Evolutionary conservation across 2,797 vertebrate species (phyloP).

Genomic region (Eospalax fontanierii): DNA sequence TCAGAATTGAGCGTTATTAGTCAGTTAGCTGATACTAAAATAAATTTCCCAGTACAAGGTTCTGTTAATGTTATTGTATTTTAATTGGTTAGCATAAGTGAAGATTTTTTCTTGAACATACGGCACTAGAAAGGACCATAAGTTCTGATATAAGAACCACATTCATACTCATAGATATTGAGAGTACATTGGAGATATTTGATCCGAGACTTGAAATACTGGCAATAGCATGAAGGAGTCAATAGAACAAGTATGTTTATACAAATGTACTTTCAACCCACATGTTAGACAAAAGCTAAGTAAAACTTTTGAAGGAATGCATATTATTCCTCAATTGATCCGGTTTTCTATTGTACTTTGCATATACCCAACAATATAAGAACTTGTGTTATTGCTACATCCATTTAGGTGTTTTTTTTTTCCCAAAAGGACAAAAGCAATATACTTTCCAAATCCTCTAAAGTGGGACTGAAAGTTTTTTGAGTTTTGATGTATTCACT

Average conservation of each 20-base stretch:
- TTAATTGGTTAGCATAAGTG: not conserved
- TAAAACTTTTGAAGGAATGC: constrained; percentile 1
- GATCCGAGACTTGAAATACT: constrained; percentile 15
- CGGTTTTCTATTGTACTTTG: not conserved
- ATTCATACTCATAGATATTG: not conserved
- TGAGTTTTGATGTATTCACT: not conserved
- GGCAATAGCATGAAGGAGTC: not conserved
- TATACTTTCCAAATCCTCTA: not conserved
- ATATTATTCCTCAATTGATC: not conserved
- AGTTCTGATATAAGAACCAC: not conserved
- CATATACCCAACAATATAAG: not conserved
- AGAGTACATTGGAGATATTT: not conserved
- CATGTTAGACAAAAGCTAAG: not conserved
- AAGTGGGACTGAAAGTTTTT: not conserved
- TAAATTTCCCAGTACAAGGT: constrained; percentile 14
- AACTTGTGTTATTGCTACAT: not conserved
- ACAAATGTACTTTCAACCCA: not conserved
- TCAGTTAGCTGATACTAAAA: not conserved
- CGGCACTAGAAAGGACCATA: not conserved
- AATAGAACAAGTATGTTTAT: not conserved
- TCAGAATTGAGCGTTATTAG: not conserved
- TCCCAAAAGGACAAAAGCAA: not conserved
- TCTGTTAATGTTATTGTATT: constrained; percentile 11
- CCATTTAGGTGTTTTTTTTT: too few relatives aligned
- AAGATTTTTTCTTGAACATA: not conserved